Evolutionary conservation across 2,113 vertebrate species (phyloP).

Genomic region (Eclectus roratus): DNA sequence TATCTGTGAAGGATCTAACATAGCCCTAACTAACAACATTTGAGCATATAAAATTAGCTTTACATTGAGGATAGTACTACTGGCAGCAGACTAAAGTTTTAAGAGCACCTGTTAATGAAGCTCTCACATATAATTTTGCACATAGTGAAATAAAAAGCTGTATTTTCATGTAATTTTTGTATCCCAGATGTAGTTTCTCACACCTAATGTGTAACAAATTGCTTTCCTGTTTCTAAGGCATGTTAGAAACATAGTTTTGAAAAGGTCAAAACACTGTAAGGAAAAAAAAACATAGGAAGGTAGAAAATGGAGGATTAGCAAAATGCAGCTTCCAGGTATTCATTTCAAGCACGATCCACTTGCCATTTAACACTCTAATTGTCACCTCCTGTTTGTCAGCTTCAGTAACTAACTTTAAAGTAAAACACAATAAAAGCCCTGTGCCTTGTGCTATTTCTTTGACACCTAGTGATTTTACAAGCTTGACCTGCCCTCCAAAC

Average conservation of each 20-base stretch:
- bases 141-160: neutral
- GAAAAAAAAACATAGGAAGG: neutral
- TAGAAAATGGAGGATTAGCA: neutral
- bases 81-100: neutral
- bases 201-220: neutral
- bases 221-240: neutral
- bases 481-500: neutral
- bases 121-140: neutral
- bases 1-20: neutral
- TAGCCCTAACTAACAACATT: neutral
- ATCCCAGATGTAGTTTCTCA: neutral
- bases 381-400: neutral
- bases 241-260: neutral
- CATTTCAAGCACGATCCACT: neutral
- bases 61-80: neutral
- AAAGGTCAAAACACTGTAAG: neutral
- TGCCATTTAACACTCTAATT: neutral
- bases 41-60: neutral
- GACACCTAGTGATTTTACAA: neutral
- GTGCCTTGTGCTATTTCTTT: neutral
- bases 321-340: neutral
- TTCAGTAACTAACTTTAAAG: neutral
- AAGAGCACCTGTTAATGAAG: neutral
- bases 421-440: neutral
- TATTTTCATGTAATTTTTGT: neutral